phyloP scores from a whole-genome alignment of 2,797 vertebrate genomes.

The Protonibea diacanthus region DNA sequence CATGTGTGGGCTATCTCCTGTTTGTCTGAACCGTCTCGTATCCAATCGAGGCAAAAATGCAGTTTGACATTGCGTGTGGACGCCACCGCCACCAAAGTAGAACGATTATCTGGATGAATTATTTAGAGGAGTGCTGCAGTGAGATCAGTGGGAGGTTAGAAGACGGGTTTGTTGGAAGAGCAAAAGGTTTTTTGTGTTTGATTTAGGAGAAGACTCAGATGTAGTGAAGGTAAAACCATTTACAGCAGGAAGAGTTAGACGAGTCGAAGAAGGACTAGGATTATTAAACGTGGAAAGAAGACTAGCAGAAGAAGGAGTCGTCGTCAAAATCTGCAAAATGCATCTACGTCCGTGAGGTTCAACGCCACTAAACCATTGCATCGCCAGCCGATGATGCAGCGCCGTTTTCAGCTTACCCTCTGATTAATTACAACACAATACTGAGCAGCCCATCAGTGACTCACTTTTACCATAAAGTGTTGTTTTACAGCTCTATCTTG shows the following conservation, averaged over 20 bases:
- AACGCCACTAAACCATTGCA: slow-evolving; percentile 5
- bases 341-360: slow-evolving; percentile 30
- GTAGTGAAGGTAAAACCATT: slow-evolving; percentile 46
- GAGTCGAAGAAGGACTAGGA: slow-evolving; percentile 10
- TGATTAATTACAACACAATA: slow-evolving; percentile 33
- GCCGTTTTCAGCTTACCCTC: slow-evolving; percentile 4
- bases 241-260: slow-evolving; percentile 22
- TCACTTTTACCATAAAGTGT: slow-evolving; percentile 23
- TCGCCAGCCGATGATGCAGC: slow-evolving; percentile 10
- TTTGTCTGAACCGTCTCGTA: background rate
- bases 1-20: background rate
- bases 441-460: slow-evolving; percentile 26
- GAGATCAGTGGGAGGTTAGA: slow-evolving; percentile 39
- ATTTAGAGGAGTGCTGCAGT: slow-evolving; percentile 23
- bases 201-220: slow-evolving; percentile 38
- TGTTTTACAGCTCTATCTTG: slow-evolving; percentile 9
- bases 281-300: slow-evolving; percentile 22
- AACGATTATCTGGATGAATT: slow-evolving; percentile 41
- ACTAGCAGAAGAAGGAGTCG: slow-evolving; percentile 8
- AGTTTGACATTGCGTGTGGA: slow-evolving; percentile 17
- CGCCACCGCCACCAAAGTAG: background rate
- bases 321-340: slow-evolving; percentile 37
- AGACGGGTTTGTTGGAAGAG: slow-evolving; percentile 27
- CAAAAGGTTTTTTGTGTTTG: slow-evolving; percentile 12
- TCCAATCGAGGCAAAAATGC: background rate